These are phyloP conservation scores for Acrocephalus arundinaceus DNA, from an alignment of 2,113 vertebrate genomes.

Conservation along the genomic window DNA sequence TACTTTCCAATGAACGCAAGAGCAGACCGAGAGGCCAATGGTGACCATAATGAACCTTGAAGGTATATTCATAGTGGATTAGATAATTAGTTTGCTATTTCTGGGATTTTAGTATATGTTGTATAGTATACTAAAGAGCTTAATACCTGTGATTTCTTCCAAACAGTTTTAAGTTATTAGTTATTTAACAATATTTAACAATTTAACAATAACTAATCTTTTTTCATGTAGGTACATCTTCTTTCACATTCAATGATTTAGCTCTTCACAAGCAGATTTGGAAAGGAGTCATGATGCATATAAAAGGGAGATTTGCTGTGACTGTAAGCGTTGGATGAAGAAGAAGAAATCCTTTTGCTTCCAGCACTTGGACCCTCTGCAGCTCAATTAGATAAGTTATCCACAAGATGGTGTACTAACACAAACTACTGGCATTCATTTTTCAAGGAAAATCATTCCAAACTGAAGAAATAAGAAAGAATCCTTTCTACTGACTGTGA, in stretches of 20 bases:
- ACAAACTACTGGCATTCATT: constrained; percentile 27
- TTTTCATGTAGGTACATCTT: background rate
- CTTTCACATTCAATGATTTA: background rate
- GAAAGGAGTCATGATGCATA: background rate
- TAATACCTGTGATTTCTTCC: background rate
- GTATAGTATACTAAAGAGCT: background rate
- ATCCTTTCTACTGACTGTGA: background rate
- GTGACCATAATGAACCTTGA: background rate
- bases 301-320: background rate
- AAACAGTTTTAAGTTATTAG: background rate
- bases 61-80: background rate
- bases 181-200: too few relatives aligned
- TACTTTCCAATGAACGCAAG: background rate
- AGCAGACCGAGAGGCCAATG: background rate
- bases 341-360: background rate
- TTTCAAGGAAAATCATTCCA: background rate
- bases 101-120: background rate
- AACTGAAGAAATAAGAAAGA: background rate
- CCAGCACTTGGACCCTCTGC: background rate
- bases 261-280: background rate
- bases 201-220: background rate
- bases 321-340: background rate
- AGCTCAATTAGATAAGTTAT: background rate
- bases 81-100: background rate
- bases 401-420: constrained; percentile 75